Percentiles rank a stretch among this genome's conserved stretches.
These are phyloP conservation scores for Orthosia gothica DNA, from an alignment of 2,888 invertebrate species.

Conservation along the genomic window DNA sequence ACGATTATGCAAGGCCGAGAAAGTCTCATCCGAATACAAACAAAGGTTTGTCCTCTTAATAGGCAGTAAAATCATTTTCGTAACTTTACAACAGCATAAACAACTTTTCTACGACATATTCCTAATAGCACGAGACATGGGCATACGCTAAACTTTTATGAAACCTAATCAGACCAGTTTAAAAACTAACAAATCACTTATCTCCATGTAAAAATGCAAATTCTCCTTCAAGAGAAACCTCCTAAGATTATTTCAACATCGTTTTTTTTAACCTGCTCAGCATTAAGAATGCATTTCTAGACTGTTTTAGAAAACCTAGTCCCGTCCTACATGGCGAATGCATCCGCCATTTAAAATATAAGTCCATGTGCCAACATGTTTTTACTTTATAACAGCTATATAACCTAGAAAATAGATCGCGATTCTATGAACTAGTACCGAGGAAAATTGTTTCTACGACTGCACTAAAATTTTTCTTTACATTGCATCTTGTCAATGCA, in stretches of 20 bases:
- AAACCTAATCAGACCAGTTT: slow-evolving; percentile 60
- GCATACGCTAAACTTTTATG: slow-evolving; percentile 52
- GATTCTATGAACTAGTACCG: slow-evolving; percentile 83
- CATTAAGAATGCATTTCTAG: slow-evolving; percentile 79
- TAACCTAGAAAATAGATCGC: slow-evolving; percentile 86
- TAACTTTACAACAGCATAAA: slow-evolving; percentile 40
- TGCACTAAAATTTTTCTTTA: not conserved
- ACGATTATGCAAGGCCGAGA: slow-evolving; percentile 42
- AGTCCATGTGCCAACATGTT: slow-evolving; percentile 82
- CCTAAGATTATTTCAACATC: slow-evolving; percentile 59
- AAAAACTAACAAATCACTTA: slow-evolving; percentile 64
- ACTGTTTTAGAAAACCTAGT: slow-evolving; percentile 83
- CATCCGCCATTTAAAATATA: slow-evolving; percentile 86
- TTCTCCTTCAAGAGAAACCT: slow-evolving; percentile 61
- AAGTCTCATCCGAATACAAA: slow-evolving; percentile 50
- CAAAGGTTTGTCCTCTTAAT: slow-evolving; percentile 36
- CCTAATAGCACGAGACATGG: slow-evolving; percentile 25
- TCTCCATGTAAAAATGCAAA: slow-evolving; percentile 67
- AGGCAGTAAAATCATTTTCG: slow-evolving; percentile 40
- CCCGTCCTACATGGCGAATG: slow-evolving; percentile 82
- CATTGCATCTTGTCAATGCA: slow-evolving; percentile 64
- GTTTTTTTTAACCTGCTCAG: slow-evolving; percentile 67
- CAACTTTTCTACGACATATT: slow-evolving; percentile 30
- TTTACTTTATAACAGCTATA: slow-evolving; percentile 83
- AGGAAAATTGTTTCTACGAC: slow-evolving; percentile 27